phyloP scores from a whole-genome alignment of 2,797 vertebrate genomes.

The Knipowitschia caucasica region DNA sequence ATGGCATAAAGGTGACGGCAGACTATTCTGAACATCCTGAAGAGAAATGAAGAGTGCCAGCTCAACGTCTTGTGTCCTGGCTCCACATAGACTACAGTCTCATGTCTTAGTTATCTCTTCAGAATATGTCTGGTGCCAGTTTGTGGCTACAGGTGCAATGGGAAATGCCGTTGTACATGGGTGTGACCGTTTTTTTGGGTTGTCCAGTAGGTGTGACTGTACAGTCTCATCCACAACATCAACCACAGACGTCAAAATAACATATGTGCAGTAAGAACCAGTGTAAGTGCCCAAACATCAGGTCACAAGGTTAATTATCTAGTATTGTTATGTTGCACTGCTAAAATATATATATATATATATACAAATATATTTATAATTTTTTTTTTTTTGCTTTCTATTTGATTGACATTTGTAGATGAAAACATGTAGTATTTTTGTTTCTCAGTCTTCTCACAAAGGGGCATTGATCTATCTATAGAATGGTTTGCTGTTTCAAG shows the following conservation, averaged over 20 bases:
- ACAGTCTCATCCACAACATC: conserved; percentile 22
- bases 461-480: neutral
- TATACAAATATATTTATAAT: neutral
- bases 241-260: conserved; percentile 1
- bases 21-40: neutral
- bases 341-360: no score
- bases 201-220: conserved; percentile 34
- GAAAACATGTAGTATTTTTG: neutral
- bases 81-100: conserved; percentile 28
- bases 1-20: neutral
- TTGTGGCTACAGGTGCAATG: conserved; percentile 23
- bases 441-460: neutral
- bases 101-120: conserved; percentile 28
- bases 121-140: conserved; percentile 16
- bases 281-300: neutral
- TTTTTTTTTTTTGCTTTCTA: neutral
- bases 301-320: neutral
- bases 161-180: conserved; percentile 16
- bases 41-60: neutral
- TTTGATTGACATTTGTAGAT: neutral
- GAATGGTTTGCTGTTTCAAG: conserved; percentile 23
- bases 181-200: conserved; percentile 47
- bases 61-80: neutral
- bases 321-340: neutral
- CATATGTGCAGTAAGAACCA: neutral